Percentiles rank a stretch among this genome's conserved stretches.
phyloP scores from a whole-genome alignment of 2,888 invertebrate genomes.

The Drosophila subsilvestris region DNA sequence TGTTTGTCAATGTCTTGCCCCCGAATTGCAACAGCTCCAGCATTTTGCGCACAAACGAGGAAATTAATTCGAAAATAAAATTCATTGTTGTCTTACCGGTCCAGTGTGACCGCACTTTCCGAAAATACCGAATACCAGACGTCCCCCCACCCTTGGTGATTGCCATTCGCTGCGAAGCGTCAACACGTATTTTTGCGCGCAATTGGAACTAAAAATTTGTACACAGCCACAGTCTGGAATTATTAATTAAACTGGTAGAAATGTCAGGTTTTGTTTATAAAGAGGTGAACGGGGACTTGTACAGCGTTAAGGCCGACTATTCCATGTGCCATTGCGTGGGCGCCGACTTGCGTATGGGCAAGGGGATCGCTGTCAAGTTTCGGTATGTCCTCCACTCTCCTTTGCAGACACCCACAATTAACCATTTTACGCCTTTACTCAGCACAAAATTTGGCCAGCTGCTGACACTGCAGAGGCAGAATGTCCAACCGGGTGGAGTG shows the following conservation, averaged over 20 bases:
- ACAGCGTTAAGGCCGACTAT: conserved; percentile 83
- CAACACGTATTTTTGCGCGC: conserved; percentile 19
- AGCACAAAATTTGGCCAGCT: conserved; percentile 81
- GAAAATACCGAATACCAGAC: too few species aligned
- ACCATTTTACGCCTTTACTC: not conserved
- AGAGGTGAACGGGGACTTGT: conserved; percentile 85
- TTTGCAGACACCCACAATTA: not conserved
- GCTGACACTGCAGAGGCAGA: conserved; percentile 71
- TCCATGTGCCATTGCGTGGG: conserved; percentile 86
- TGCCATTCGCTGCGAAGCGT: conserved; percentile 20
- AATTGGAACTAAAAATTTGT: conserved; percentile 21
- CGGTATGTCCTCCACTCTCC: conserved; percentile 55
- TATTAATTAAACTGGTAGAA: not conserved
- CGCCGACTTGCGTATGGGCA: conserved; percentile 86
- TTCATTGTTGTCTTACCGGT: too few species aligned
- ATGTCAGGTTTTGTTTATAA: conserved; percentile 59
- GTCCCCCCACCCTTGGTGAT: too few species aligned
- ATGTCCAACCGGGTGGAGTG: conserved; percentile 84
- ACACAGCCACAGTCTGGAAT: not conserved
- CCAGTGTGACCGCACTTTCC: too few species aligned
- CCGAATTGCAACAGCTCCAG: conserved; percentile 87
- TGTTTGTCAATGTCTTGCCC: conserved; percentile 86
- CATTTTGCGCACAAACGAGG: conserved; percentile 86
- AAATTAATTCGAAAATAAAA: conserved; percentile 86
- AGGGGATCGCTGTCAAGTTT: conserved; percentile 85